A percentile compares a stretch with the other conserved stretches of the same genome.
Conservation (phyloP, 2,888 invertebrate genomes). For the Toxonevra muliebris region DNA sequence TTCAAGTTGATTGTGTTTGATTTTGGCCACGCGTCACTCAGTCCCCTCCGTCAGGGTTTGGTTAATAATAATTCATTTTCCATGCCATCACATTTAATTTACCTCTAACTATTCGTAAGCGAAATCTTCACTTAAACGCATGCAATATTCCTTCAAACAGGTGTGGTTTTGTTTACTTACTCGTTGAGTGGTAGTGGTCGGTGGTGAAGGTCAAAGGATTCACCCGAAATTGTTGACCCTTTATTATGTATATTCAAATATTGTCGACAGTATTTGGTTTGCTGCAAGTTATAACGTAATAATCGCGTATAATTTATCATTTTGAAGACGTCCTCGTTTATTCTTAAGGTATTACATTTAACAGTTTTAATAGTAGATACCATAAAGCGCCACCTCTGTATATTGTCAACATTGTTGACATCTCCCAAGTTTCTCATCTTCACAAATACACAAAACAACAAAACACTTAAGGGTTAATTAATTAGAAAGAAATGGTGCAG, state of each 20-base stretch:
- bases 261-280: too few species aligned
- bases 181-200: background rate
- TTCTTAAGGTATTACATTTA: too few species aligned
- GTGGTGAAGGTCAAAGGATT: too few species aligned
- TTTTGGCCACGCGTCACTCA: conserved; percentile 44
- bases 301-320: conserved; percentile 55
- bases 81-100: conserved; percentile 27
- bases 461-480: conserved; percentile 23
- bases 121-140: background rate
- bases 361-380: too few species aligned
- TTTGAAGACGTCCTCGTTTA: background rate
- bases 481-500: conserved; percentile 20
- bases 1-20: conserved; percentile 49
- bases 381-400: too few species aligned
- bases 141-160: conserved; percentile 24
- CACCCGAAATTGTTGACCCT: too few species aligned
- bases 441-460: background rate
- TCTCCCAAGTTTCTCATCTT: background rate
- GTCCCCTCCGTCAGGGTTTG: conserved; percentile 30
- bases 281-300: conserved; percentile 49
- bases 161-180: conserved; percentile 32
- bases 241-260: too few species aligned
- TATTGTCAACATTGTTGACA: background rate
- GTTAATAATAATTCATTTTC: conserved; percentile 48
- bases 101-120: conserved; percentile 31